These are phyloP conservation scores for Clarias magur DNA, from an alignment of 2,113 vertebrate species.

Conservation along the genomic window DNA sequence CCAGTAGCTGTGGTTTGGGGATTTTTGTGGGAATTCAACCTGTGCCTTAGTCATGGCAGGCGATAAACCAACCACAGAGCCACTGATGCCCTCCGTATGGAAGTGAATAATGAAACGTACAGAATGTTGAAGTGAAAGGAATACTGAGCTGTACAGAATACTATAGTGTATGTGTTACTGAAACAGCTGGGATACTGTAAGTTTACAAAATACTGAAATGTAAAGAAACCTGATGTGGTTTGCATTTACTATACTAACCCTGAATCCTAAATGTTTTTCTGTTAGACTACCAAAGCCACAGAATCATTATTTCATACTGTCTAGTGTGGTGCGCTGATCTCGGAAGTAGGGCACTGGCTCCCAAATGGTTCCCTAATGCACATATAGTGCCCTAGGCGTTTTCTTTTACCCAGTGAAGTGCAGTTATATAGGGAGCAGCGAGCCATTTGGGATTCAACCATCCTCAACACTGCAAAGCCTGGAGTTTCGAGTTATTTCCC, in stretches of 20 bases:
- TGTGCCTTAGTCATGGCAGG: no score
- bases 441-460: slow-evolving; percentile 23
- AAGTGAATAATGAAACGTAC: background rate
- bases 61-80: no score
- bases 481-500: slow-evolving; percentile 23
- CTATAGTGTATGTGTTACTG: background rate
- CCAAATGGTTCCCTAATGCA: slow-evolving; percentile 27
- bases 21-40: no score
- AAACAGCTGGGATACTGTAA: no score
- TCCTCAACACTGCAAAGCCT: slow-evolving; percentile 18
- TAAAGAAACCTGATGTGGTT: background rate
- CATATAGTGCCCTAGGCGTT: slow-evolving; percentile 22
- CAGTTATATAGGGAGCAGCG: slow-evolving; percentile 24
- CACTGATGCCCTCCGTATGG: no score
- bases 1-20: no score
- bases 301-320: slow-evolving; percentile 9
- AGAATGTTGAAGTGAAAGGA: background rate
- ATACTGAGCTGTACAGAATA: background rate
- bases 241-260: background rate
- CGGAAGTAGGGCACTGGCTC: slow-evolving; percentile 25
- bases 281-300: background rate
- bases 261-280: background rate
- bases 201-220: background rate
- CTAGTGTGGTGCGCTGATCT: slow-evolving; percentile 15
- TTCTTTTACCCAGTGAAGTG: slow-evolving; percentile 25